These are phyloP conservation scores for Julus scanicus DNA, from an alignment of 2,888 invertebrate genomes.

Conservation along the genomic window DNA sequence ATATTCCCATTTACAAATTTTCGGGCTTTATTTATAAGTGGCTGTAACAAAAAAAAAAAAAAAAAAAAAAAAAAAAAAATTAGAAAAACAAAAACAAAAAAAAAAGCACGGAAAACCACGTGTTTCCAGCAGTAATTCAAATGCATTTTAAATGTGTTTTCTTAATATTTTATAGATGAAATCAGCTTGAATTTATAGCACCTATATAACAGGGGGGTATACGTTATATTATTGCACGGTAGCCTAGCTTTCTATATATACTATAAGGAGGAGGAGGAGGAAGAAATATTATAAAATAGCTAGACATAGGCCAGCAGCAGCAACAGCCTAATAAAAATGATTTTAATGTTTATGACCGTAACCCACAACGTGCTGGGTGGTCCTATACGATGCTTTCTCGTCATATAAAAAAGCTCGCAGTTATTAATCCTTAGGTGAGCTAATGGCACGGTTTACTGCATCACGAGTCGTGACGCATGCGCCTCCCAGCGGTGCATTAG, in stretches of 20 bases:
- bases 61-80: no score
- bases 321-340: conserved; percentile 6
- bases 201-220: conserved; percentile 7
- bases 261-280: background rate
- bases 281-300: background rate
- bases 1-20: background rate
- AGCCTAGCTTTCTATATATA: conserved; percentile 25
- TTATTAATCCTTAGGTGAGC: conserved; percentile 25
- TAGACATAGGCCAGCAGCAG: background rate
- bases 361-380: conserved; percentile 32
- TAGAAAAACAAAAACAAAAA: no score
- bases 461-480: conserved; percentile 34
- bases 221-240: background rate
- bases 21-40: background rate
- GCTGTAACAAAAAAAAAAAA: background rate
- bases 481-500: conserved; percentile 34
- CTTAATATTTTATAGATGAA: conserved; percentile 42
- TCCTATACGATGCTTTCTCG: background rate
- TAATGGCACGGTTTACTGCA: conserved; percentile 9
- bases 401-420: background rate
- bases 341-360: conserved; percentile 39
- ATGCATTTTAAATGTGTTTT: conserved; percentile 42
- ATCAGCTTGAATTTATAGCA: conserved; percentile 28
- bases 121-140: background rate
- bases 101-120: background rate